Conservation (phyloP, 1,140 invertebrate species). For the Drosophila baimaii region DNA sequence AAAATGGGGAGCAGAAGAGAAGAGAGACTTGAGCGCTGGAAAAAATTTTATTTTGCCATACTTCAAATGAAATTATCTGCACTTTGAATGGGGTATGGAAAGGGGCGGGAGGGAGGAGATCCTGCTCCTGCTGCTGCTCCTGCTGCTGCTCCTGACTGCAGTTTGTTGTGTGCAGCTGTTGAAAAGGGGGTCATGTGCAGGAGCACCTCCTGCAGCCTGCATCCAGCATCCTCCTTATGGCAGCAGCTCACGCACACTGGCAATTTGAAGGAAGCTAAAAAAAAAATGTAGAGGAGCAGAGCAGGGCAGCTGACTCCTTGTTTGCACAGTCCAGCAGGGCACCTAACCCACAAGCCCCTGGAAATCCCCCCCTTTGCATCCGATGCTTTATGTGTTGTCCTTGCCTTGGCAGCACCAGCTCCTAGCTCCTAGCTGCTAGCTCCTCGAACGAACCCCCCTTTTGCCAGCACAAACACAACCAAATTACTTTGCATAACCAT, state of each 20-base stretch:
- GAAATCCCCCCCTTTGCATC: conserved; percentile 28
- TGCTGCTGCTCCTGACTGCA: conserved; percentile 33
- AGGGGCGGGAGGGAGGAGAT: too few species aligned
- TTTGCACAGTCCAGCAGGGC: conserved; percentile 67
- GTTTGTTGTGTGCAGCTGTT: conserved; percentile 69
- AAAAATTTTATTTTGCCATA: conserved; percentile 77
- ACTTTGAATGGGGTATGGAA: conserved; percentile 51
- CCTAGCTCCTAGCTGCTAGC: conserved; percentile 34
- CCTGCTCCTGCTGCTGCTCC: too few species aligned
- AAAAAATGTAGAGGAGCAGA: conserved; percentile 26
- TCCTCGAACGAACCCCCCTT: conserved; percentile 6
- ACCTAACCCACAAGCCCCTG: conserved; percentile 43
- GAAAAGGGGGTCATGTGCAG: conserved; percentile 75
- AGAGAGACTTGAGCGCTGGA: conserved; percentile 63
- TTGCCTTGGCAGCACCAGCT: conserved; percentile 51
- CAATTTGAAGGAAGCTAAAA: conserved; percentile 73
- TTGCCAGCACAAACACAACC: conserved; percentile 62
- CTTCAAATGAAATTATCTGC: conserved; percentile 82
- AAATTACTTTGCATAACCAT: conserved; percentile 83
- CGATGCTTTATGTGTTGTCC: conserved; percentile 76
- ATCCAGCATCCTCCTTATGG: conserved; percentile 6
- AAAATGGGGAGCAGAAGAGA: conserved; percentile 32
- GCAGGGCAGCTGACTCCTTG: conserved; percentile 26
- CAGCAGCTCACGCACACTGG: conserved; percentile 72
- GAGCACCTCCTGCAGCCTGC: neutral